phyloP scores from a whole-genome alignment of 37 sponge, comb jelly and placozoan species.

The Bolinopsis microptera region DNA sequence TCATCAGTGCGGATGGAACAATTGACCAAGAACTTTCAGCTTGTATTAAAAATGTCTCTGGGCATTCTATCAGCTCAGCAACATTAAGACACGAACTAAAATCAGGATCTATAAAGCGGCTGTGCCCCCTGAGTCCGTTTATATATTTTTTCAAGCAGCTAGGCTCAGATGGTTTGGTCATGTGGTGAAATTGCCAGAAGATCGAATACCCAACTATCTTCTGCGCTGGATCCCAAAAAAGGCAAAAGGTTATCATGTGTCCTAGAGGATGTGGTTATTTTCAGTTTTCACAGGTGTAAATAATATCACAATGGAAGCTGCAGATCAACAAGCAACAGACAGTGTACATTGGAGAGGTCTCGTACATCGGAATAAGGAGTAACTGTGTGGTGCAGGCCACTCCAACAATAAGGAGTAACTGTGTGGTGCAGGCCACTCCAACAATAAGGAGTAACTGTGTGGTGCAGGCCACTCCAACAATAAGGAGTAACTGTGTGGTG shows the following conservation, averaged over 20 bases:
- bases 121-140: neutral
- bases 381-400: neutral
- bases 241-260: neutral
- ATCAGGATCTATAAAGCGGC: neutral
- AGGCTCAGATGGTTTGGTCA: conserved; percentile 22
- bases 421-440: neutral
- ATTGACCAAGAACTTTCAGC: neutral
- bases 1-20: too few relatives aligned
- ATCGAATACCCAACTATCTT: neutral
- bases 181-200: neutral
- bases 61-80: neutral
- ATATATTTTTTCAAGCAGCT: neutral
- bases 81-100: neutral
- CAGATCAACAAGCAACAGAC: neutral
- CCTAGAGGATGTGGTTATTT: neutral
- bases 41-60: neutral
- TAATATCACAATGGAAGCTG: neutral
- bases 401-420: neutral
- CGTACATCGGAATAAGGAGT: neutral
- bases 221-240: neutral
- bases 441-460: too few relatives aligned
- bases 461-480: too few relatives aligned
- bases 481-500: too few relatives aligned
- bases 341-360: neutral
- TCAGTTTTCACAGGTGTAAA: neutral